phyloP scores from a whole-genome alignment of 2,797 vertebrate genomes.

The Gymnothorax reevesii region DNA sequence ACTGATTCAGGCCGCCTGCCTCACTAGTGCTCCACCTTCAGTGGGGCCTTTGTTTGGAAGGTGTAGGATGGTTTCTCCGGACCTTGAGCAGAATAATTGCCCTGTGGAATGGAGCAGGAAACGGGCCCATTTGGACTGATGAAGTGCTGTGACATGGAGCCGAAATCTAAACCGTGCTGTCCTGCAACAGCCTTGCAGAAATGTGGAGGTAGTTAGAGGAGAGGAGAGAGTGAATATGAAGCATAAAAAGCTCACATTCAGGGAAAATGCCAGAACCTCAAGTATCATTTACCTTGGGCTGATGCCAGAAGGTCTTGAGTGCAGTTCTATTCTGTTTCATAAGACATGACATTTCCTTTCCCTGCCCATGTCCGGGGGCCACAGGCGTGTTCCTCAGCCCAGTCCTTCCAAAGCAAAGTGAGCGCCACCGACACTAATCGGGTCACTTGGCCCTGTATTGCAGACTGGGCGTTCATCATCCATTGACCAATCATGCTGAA shows the following conservation, averaged over 20 bases:
- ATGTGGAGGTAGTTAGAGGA: slow-evolving; percentile 13
- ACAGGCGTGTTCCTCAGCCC: slow-evolving; percentile 43
- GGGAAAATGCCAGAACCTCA: slow-evolving; percentile 27
- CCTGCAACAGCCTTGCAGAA: slow-evolving; percentile 19
- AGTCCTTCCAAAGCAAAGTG: slow-evolving; percentile 23
- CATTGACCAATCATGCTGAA: background rate
- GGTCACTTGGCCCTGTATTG: too few relatives aligned
- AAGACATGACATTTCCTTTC: slow-evolving; percentile 64
- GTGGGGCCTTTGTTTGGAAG: background rate
- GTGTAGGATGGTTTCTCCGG: slow-evolving; percentile 28
- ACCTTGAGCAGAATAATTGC: slow-evolving; percentile 39
- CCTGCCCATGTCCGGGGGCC: slow-evolving; percentile 51
- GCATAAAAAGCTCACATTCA: slow-evolving; percentile 10
- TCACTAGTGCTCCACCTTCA: background rate
- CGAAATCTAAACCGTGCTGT: slow-evolving; percentile 33
- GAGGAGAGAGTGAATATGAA: background rate
- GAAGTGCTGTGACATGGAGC: slow-evolving; percentile 34
- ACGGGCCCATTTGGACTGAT: slow-evolving; percentile 43
- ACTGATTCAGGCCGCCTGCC: background rate
- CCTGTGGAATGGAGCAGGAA: slow-evolving; percentile 29
- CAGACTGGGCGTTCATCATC: background rate
- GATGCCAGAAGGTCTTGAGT: slow-evolving; percentile 48
- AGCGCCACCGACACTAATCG: background rate
- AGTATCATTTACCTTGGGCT: slow-evolving; percentile 49
- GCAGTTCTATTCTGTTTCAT: slow-evolving; percentile 56